These are phyloP conservation scores for Frieseomelitta varia DNA, from an alignment of 1,140 invertebrate species.

Conservation along the genomic window DNA sequence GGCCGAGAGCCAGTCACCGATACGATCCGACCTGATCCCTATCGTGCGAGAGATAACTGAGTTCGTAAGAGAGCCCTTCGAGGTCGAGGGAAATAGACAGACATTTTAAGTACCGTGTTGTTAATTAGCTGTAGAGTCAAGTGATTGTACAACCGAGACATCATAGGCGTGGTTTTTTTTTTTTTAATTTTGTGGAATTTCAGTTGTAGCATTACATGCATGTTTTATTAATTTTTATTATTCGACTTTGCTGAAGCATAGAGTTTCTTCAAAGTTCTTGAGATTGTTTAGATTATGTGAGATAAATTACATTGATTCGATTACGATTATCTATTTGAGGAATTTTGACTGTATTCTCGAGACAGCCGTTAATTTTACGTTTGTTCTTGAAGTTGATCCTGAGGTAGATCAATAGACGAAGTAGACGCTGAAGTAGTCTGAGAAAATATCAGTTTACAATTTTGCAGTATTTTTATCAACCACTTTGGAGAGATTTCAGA, in stretches of 20 bases:
- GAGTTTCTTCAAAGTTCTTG: not conserved
- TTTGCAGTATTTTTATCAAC: not conserved
- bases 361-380: too few relatives aligned
- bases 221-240: not conserved
- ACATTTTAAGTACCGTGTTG: too few relatives aligned
- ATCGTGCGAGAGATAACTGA: not conserved
- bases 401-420: not conserved
- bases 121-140: too few relatives aligned
- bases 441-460: not conserved
- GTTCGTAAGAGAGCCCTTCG: not conserved
- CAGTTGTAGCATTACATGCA: not conserved
- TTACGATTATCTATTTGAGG: not conserved
- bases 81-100: too few relatives aligned
- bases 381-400: not conserved
- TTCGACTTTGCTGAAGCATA: not conserved
- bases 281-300: not conserved
- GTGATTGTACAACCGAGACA: too few relatives aligned
- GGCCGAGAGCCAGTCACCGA: constrained; percentile 50
- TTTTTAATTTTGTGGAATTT: not conserved
- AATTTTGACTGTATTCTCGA: not conserved
- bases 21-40: constrained; percentile 24
- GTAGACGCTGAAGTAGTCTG: too few relatives aligned
- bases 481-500: not conserved
- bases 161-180: too few relatives aligned
- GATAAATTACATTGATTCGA: not conserved